Base-by-base conservation (phyloP, 2,113 vertebrate genomes). In the Microtus pennsylvanicus region DNA sequence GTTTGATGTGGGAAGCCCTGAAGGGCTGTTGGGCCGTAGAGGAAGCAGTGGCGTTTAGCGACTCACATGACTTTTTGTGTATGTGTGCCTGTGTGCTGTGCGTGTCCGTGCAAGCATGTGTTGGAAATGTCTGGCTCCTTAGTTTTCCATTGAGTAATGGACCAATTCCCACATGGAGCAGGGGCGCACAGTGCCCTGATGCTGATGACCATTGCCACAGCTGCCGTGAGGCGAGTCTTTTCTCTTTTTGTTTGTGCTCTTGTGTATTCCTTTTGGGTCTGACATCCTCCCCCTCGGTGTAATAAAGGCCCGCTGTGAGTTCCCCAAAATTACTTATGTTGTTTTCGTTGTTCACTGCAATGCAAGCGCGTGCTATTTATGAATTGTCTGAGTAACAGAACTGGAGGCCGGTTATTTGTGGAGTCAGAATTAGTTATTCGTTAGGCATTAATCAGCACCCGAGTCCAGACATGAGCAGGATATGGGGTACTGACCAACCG, bases 331-430 rank as follows among this genome's bases (percentile, higher is more conserved):
- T 26, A 35, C 78, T 82, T 80, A n/a, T 13, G 86, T 74, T 90
- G 90, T 47, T 78, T 65, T 21, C 33, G 47, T 77, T 93, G 47
- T 50, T 86, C 12, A 35, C 76, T 45, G 50, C 5, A 67, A 9
- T 19, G 50, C 94, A 96, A 42, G 82, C 87, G 61, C 42, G 38
- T 61, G 80, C 89, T 83, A 19, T 88, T 85, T 78, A 22, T 87
- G 91, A 89, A 61, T 93, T 91, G 87, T 65, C 81, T 85, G 69
- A 91, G 77, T 86, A 72, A 95, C 58, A 92, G 35, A 95, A 81
- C 38, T 89, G 88, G 82, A 74, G 72, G 38, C 72, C 91, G 67
- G 88, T 82, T 69, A 50, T 58, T 16, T 65, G 52, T 26, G 63
- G 69, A 91, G 52, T 90, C 16, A 90, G 67, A 88, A n/a, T 81